phyloP scores from a whole-genome alignment of 1,140 invertebrate genomes.

The Sipha flava region DNA sequence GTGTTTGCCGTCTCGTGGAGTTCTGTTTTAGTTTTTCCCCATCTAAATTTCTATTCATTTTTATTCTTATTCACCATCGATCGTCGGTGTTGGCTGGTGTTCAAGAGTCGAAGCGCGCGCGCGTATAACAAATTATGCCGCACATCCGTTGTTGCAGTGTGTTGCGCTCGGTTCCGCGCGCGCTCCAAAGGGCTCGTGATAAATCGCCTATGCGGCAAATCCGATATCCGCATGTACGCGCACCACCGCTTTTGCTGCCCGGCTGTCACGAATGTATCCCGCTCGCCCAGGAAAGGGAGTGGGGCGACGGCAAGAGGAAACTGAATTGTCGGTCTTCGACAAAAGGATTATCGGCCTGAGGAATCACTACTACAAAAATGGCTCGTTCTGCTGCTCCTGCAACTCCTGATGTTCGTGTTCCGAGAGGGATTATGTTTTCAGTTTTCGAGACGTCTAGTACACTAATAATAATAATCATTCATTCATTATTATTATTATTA shows the following conservation, averaged over 20 bases:
- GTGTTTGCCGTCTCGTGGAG: no score
- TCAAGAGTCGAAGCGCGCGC: background rate
- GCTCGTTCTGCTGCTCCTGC: background rate
- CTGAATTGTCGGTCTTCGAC: slow-evolving; percentile 2
- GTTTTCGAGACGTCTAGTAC: background rate
- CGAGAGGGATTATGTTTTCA: slow-evolving; percentile 5
- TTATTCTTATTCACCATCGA: background rate
- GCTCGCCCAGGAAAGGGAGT: no score
- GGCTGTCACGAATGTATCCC: no score
- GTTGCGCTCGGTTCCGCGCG: background rate
- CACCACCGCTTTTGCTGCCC: no score
- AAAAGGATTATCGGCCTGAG: slow-evolving; percentile 21
- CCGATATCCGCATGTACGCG: slow-evolving; percentile 2
- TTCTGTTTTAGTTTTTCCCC: no score
- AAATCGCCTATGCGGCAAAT: slow-evolving; percentile 31
- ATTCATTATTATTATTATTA: background rate
- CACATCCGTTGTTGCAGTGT: background rate
- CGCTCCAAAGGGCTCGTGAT: background rate
- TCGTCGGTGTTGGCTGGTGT: background rate
- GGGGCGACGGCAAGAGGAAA: background rate
- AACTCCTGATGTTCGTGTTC: no score
- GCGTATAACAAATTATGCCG: slow-evolving; percentile 6
- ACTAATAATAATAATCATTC: background rate
- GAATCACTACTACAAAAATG: background rate
- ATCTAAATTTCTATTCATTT: no score